Evolutionary conservation across 2,888 invertebrate species (phyloP), one percentile per base, ranked within the genome.

Genomic region (Chromoteleia sp.): DNA sequence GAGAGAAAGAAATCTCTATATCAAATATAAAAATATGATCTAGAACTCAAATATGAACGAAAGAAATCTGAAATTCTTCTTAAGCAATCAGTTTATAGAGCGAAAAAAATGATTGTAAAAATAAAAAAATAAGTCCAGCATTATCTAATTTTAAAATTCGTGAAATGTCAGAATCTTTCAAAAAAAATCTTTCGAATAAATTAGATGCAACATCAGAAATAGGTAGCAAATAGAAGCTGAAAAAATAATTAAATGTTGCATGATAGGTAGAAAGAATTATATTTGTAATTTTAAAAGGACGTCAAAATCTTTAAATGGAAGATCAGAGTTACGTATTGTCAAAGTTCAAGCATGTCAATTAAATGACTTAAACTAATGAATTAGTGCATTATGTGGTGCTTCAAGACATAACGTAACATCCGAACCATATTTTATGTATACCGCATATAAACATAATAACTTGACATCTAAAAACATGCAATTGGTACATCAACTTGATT

Each of bases 361-460:
- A 33, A 8, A 10, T 10, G 10, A 54, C 33, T 1, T 54, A 19
- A 33, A 54, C 15, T 30, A 54, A 10, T 33, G 12, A 54, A 30
- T 54, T 10, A 14, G 10, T 17, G 54, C 54, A 33, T 39, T 56
- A 25, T 56, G 56, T 36, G 36, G 36, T 17, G n/a, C 17, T 2
- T 56, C 56, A 6, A 56, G 36, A 56, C 56, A 52, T 15, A 52
- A 52, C 30, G n/a, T 8, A 19, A 17, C 56, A 17, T 56, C 56
- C n/a, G 56, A 56, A 56, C 17, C 56, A 12, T 56, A 36, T 36
- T 56, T 30, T 30, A 10, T 14, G 10, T 30, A 52, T n/a, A 52
- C 52, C 2, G 10, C 30, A 6, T 52, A 52, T 30, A 8, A 30
- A 0, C 19, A 45, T 1, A 17, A 19, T 17, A 8, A 21, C 21